Conservation (phyloP, 37 sponge, comb jelly and placozoan species). For the Haliclona indistincta region DNA sequence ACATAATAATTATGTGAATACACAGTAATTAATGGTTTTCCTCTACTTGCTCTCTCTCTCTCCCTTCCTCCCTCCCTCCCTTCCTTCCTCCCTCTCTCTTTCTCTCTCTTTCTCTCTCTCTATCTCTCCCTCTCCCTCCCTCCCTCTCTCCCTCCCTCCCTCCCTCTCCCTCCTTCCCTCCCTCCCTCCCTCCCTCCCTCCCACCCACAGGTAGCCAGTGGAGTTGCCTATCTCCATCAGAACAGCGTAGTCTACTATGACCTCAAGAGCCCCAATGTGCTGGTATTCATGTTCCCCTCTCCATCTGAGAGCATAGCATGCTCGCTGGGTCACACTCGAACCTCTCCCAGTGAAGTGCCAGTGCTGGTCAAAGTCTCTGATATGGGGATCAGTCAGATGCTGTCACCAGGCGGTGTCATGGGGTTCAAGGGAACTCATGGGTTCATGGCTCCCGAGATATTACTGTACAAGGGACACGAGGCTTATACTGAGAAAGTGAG, state of each 20-base stretch:
- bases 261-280: conserved; percentile 86
- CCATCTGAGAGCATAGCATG: conserved; percentile 44
- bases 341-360: not conserved
- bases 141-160: not conserved
- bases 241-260: conserved; percentile 81
- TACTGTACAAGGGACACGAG: conserved; percentile 80
- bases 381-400: conserved; percentile 81
- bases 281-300: conserved; percentile 83
- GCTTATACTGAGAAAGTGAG: conserved; percentile 78
- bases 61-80: not conserved
- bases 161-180: not conserved
- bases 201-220: conserved; percentile 63
- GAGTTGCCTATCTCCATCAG: conserved; percentile 84
- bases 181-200: conserved; percentile 2
- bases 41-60: not conserved
- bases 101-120: not conserved
- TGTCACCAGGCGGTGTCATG: conserved; percentile 61
- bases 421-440: conserved; percentile 87
- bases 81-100: not conserved
- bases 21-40: too few relatives aligned
- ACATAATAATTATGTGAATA: too few relatives aligned
- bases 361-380: conserved; percentile 86
- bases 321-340: not conserved
- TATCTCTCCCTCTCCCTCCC: not conserved
- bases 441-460: conserved; percentile 95